phyloP scores from a whole-genome alignment of 1,140 invertebrate species.

The Manduca sexta region DNA sequence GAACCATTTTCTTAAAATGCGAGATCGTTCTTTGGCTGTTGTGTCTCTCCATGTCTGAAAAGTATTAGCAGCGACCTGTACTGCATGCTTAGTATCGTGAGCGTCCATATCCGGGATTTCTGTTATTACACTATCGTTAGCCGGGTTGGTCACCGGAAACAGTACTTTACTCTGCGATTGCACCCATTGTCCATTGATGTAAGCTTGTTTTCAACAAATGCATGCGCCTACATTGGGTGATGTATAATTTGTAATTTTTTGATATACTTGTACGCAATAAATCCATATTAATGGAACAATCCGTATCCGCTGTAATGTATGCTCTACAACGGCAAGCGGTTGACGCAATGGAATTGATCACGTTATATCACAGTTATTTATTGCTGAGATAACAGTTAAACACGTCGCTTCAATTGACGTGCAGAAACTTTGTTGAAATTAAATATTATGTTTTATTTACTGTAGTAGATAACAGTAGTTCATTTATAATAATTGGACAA shows the following conservation, averaged over 20 bases:
- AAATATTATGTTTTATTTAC: no score
- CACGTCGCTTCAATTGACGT: no score
- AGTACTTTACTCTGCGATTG: conserved; percentile 77
- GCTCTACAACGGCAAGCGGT: no score
- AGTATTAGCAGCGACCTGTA: conserved; percentile 82
- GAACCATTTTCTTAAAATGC: conserved; percentile 84
- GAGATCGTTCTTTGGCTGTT: conserved; percentile 85
- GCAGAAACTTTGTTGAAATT: no score
- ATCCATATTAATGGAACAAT: conserved; percentile 14
- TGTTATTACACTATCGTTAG: conserved; percentile 82
- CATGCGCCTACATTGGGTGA: conserved; percentile 46
- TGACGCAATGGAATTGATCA: no score
- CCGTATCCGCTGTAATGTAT: background rate
- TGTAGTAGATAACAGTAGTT: no score
- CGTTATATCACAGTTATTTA: no score
- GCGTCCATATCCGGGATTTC: conserved; percentile 89
- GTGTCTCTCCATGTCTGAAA: conserved; percentile 86
- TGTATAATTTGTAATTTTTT: conserved; percentile 20
- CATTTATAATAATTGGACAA: no score
- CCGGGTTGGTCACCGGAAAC: conserved; percentile 86
- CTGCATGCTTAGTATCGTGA: conserved; percentile 82
- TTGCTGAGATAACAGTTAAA: no score
- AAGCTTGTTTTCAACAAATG: conserved; percentile 77
- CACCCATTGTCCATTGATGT: conserved; percentile 88
- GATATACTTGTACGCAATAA: conserved; percentile 17